phyloP scores from a whole-genome alignment of 2,113 vertebrate species.

The Corvus cornix region DNA sequence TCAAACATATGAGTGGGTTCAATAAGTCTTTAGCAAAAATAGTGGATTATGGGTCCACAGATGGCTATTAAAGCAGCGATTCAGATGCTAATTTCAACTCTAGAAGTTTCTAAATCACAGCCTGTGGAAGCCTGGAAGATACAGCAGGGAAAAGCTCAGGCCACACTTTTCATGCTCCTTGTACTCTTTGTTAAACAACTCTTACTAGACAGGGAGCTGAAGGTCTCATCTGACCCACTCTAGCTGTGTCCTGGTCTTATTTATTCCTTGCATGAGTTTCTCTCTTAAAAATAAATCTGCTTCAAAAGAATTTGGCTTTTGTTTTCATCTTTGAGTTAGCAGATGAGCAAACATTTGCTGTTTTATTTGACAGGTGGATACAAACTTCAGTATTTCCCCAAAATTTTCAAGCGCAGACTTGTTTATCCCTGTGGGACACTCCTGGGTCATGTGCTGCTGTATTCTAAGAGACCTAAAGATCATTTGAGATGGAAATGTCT shows the following conservation, averaged over 20 bases:
- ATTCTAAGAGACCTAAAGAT: neutral
- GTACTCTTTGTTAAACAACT: neutral
- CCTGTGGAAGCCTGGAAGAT: neutral
- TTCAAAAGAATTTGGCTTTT: neutral
- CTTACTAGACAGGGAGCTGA: neutral
- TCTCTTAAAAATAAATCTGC: neutral
- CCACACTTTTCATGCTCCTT: neutral
- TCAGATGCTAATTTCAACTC: constrained; percentile 38
- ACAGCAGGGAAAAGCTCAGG: neutral
- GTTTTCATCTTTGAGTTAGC: neutral
- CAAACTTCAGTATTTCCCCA: neutral
- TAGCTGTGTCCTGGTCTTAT: fast-evolving
- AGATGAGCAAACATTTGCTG: neutral
- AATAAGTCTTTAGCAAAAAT: neutral
- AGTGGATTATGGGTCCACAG: constrained; percentile 15
- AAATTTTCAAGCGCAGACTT: neutral
- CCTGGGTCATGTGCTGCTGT: neutral
- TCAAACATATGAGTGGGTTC: neutral
- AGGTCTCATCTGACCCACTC: neutral
- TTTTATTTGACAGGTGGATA: neutral
- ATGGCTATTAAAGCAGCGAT: constrained; percentile 19
- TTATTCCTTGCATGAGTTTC: fast-evolving
- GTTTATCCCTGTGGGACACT: neutral
- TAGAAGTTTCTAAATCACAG: constrained; percentile 26
- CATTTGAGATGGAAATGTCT: neutral